phyloP scores from a whole-genome alignment of 2,113 vertebrate genomes.

The Cacatua alba region DNA sequence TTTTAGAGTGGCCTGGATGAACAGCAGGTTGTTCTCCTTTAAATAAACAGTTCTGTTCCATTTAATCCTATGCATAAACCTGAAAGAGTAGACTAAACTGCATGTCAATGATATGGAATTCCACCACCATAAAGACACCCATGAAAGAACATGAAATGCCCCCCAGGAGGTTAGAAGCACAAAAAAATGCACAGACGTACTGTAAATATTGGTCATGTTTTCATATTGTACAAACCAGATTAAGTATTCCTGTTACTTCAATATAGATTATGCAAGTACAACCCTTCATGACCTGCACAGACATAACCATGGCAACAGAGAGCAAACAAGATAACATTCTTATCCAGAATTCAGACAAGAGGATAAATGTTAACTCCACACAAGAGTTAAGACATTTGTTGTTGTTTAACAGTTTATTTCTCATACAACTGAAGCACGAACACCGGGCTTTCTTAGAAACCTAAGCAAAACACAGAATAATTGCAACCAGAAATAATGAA shows the following conservation, averaged over 20 bases:
- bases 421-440: neutral
- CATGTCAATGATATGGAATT: neutral
- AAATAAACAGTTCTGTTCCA: conserved; percentile 27
- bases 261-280: conserved; percentile 35
- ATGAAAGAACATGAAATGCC: neutral
- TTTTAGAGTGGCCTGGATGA: neutral
- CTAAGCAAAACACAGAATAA: neutral
- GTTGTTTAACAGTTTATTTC: neutral
- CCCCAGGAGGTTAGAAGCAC: neutral
- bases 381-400: neutral
- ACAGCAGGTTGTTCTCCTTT: neutral
- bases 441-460: conserved; percentile 4
- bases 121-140: neutral
- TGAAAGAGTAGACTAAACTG: neutral
- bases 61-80: neutral
- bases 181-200: neutral
- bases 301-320: neutral
- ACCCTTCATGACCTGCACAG: conserved; percentile 24
- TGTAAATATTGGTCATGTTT: conserved; percentile 7
- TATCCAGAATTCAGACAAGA: neutral
- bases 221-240: conserved; percentile 2
- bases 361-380: conserved; percentile 27
- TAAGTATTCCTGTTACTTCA: conserved; percentile 15
- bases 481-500: neutral
- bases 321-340: conserved; percentile 18